These are phyloP conservation scores for Rhincodon typus DNA, from an alignment of 2,797 vertebrate genomes.

Conservation along the genomic window DNA sequence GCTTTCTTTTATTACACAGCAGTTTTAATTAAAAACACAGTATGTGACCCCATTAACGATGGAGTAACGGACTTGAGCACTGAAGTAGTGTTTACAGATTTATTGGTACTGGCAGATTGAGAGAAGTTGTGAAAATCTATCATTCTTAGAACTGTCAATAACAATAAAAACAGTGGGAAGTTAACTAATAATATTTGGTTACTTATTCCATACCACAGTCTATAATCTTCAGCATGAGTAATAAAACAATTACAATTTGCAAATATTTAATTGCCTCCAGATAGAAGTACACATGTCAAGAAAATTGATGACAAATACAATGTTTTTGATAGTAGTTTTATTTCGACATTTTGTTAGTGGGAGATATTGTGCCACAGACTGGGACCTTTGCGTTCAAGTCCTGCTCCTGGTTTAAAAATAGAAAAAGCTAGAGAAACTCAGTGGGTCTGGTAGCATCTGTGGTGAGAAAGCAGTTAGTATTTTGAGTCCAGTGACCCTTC, in stretches of 20 bases:
- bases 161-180: not conserved
- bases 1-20: not conserved
- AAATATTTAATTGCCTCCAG: slow-evolving; percentile 7
- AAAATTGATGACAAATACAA: not conserved
- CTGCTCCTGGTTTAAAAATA: too few species aligned
- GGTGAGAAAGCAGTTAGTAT: too few species aligned
- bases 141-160: not conserved
- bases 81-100: not conserved
- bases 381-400: too few species aligned
- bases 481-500: too few species aligned
- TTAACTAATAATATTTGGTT: not conserved
- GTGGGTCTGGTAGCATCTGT: too few species aligned
- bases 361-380: too few species aligned
- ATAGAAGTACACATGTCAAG: not conserved
- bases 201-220: not conserved
- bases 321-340: not conserved
- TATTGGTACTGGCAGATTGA: not conserved
- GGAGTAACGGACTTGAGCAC: not conserved
- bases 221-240: slow-evolving; percentile 7
- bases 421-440: too few species aligned
- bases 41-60: not conserved
- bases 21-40: not conserved
- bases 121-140: not conserved
- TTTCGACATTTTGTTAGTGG: not conserved
- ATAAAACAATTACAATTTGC: not conserved